A percentile compares a stretch with the other conserved stretches of the same genome.
Evolutionary conservation across 2,888 invertebrate species (phyloP).

Genomic region (Suillia variegata): DNA sequence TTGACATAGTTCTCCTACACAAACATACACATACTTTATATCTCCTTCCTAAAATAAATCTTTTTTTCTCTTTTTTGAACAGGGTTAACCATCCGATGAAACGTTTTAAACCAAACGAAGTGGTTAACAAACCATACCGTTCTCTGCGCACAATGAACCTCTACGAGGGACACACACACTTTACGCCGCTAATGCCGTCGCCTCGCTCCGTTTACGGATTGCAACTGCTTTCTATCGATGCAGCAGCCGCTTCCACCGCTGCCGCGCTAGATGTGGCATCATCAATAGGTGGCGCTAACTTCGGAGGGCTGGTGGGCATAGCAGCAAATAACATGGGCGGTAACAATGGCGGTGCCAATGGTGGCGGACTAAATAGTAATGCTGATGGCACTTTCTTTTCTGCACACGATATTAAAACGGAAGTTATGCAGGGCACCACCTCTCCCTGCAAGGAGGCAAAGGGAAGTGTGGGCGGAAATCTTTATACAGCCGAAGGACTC

Average conservation of each 20-base stretch:
- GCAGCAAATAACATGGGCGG: neutral
- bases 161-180: conserved; percentile 68
- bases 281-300: conserved; percentile 43
- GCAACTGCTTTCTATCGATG: conserved; percentile 47
- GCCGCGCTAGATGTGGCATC: conserved; percentile 31
- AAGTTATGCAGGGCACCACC: conserved; percentile 49
- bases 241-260: conserved; percentile 24
- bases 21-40: too few relatives aligned
- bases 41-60: too few relatives aligned
- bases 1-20: too few relatives aligned
- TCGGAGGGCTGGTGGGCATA: conserved; percentile 16
- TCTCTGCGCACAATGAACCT: conserved; percentile 63
- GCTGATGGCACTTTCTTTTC: conserved; percentile 40
- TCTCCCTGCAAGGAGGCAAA: conserved; percentile 55
- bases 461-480: conserved; percentile 60
- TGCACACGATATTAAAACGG: conserved; percentile 47
- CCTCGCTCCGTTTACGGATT: conserved; percentile 54
- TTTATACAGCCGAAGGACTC: conserved; percentile 87
- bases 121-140: conserved; percentile 60
- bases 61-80: conserved; percentile 3
- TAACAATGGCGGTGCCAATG: conserved; percentile 20
- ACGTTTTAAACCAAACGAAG: conserved; percentile 73
- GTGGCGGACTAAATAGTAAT: conserved; percentile 24
- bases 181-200: conserved; percentile 62
- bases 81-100: conserved; percentile 92